Percentiles rank a stretch among this genome's conserved stretches.
These are phyloP conservation scores for Arion vulgaris DNA, from an alignment of 1,140 invertebrate species.

Conservation along the genomic window DNA sequence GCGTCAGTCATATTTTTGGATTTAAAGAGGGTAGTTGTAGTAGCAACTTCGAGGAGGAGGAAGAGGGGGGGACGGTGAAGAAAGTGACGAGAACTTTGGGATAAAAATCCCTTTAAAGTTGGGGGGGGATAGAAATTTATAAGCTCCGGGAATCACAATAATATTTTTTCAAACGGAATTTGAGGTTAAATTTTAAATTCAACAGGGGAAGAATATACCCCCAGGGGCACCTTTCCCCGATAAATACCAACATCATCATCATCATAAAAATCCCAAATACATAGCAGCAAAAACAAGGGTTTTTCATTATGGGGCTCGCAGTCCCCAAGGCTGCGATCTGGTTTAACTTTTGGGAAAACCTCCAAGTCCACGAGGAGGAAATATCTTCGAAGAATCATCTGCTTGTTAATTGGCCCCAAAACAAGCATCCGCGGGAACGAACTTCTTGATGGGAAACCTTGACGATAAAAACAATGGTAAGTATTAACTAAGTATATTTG, in stretches of 20 bases:
- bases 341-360: not conserved
- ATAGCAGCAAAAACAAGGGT: not conserved
- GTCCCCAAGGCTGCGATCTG: not conserved
- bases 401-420: not conserved
- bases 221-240: too few species aligned
- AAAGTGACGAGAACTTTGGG: constrained; percentile 29
- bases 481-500: too few species aligned
- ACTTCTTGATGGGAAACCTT: not conserved
- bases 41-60: not conserved
- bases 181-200: not conserved
- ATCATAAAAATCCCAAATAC: not conserved
- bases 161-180: not conserved
- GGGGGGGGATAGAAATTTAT: too few species aligned
- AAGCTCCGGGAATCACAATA: too few species aligned
- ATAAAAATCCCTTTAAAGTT: too few species aligned
- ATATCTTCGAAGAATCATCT: not conserved
- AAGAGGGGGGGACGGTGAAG: not conserved
- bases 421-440: not conserved
- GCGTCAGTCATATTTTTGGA: constrained; percentile 12
- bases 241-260: not conserved
- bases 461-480: constrained; percentile 27
- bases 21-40: not conserved
- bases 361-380: constrained; percentile 8
- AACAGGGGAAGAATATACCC: not conserved
- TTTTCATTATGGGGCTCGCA: not conserved